Evolutionary conservation across 2,888 invertebrate species (phyloP).

Genomic region (Orthosia incerta): DNA sequence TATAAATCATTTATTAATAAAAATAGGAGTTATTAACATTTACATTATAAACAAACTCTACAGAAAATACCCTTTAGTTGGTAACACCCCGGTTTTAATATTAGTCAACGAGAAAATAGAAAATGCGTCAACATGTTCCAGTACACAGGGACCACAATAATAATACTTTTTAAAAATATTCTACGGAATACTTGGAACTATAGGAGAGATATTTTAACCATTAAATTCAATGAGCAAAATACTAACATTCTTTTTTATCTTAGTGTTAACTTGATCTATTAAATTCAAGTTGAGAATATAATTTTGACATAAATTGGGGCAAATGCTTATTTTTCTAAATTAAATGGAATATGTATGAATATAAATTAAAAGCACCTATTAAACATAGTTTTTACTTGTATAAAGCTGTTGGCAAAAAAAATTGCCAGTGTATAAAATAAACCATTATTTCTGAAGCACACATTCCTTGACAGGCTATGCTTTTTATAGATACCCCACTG

Average conservation of each 20-base stretch:
- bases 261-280: slow-evolving; percentile 50
- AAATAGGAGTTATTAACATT: not conserved
- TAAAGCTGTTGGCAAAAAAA: slow-evolving; percentile 26
- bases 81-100: slow-evolving; percentile 1
- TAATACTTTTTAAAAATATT: slow-evolving; percentile 49
- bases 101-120: slow-evolving; percentile 13
- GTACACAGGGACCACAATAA: slow-evolving; percentile 28
- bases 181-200: slow-evolving; percentile 48
- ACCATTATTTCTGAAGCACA: slow-evolving; percentile 58
- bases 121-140: slow-evolving; percentile 44
- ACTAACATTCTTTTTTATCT: slow-evolving; percentile 23
- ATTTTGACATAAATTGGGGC: slow-evolving; percentile 55
- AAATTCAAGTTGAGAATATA: slow-evolving; percentile 52
- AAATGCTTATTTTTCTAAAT: slow-evolving; percentile 41
- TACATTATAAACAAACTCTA: not conserved
- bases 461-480: not conserved
- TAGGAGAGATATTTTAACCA: slow-evolving; percentile 37
- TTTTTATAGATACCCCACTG: slow-evolving; percentile 15
- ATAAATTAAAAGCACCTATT: slow-evolving; percentile 61
- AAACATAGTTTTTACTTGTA: slow-evolving; percentile 20
- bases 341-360: slow-evolving; percentile 31
- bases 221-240: slow-evolving; percentile 44
- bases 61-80: not conserved
- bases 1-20: not conserved
- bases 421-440: slow-evolving; percentile 23